Evolutionary conservation across 1,140 invertebrate genomes (phyloP), one percentile per base, ranked within the genome.

Genomic region (Berghia stephanieae): DNA sequence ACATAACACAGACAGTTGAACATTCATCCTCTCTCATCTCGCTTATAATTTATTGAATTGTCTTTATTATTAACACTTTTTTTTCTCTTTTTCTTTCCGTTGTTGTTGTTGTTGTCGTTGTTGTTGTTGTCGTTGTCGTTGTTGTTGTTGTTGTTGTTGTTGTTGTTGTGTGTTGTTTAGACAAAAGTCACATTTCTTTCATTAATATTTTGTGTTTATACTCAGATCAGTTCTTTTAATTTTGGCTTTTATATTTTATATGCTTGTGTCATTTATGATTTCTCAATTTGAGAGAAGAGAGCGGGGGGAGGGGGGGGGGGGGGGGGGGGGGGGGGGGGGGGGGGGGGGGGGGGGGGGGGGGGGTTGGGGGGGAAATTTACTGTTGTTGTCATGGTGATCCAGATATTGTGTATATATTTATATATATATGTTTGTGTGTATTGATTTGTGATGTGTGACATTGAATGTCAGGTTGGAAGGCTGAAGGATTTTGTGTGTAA

Each of bases 1-100:
- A 98, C 98, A 63, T 86, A 44, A 71, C 16, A 16, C 21, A 43
- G n/a, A n/a, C n/a, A n/a, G n/a, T n/a, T n/a, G n/a, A n/a, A n/a
- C n/a, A n/a, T n/a, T n/a, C n/a, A n/a, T n/a, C n/a, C n/a, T n/a
- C n/a, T n/a, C n/a, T n/a, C n/a, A n/a, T n/a, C n/a, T n/a, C n/a
- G n/a, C n/a, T n/a, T n/a, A n/a, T n/a, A n/a, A n/a, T 60, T 4
- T 60, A 4, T 21, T 8, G 55, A 8, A 4, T 13, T 49, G 46
- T 49, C 13, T 49, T 13, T 49, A n/a, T 49, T 13, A 16, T 13
- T 49, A 13, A 16, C 46, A 16, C 46, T 49, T n/a, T 49, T n/a
- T 49, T n/a, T 49, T n/a, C n/a, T n/a, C 46, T 49, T n/a, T n/a
- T n/a, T 49, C 46, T 49, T n/a, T 49, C 46, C 46, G 13, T n/a